Evolutionary conservation across 2,797 vertebrate species (phyloP), one percentile per base, ranked within the genome.

Genomic region (Ctenochaetus hawaiiensis): DNA sequence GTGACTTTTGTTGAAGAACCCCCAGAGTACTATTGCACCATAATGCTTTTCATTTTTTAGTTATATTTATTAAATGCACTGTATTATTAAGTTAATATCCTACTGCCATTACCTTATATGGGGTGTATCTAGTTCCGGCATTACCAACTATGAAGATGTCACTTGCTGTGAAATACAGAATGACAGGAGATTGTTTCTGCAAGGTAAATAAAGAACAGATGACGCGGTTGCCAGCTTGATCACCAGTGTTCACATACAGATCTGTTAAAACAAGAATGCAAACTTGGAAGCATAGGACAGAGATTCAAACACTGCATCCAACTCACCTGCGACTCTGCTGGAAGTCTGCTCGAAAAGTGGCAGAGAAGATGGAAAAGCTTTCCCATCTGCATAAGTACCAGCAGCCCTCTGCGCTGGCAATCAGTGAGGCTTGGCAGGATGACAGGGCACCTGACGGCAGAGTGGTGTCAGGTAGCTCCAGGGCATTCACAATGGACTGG

Each of bases 391-490:
- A 90, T 75, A 87, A 91, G 78, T 80, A 87, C 68, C 78, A 64
- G 81, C 84, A 84, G 78, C 75, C 69, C 78, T 76, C 53, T 77
- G 59, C 72, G 45, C 78, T 84, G 81, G 81, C 84, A 89, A 88
- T 87, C 83, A 89, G 82, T 48, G 78, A 87, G 81, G 80, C 81
- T 87, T 91, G 92, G 90, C 89, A 77, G 77, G 84, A 86, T 92
- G 91, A 86, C 90, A 92, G 85, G 83, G 82, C 76, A 90, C 88
- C 88, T 91, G 87, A 91, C 82, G 59, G 86, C 83, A 83, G 76
- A 86, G 85, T 88, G 88, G 91, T 91, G 89, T 92, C 84, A 80
- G 84, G 85, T 91, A 77, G 78, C 90, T 87, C 82, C 57, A 17
- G 84, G 86, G 79, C 47, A 86, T 89, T 87, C 71, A 87, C 78